Evolutionary conservation across 2,888 invertebrate genomes (phyloP).

Genomic region (Busseola fusca): DNA sequence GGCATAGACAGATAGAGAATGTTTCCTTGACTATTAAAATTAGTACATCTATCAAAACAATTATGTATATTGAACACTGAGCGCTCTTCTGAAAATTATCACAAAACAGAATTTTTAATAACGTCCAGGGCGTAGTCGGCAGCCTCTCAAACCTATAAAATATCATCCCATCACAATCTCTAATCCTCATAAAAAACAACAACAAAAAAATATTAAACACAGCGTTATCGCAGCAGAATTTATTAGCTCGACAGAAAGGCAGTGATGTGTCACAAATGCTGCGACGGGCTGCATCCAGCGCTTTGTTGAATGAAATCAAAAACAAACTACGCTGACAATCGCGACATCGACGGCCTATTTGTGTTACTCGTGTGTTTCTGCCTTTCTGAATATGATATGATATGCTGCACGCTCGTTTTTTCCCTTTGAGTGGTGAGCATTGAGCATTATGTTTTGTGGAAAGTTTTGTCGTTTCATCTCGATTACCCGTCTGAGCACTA

Average conservation of each 20-base stretch:
- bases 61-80: neutral
- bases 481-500: constrained; percentile 10
- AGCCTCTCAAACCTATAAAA: neutral
- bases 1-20: neutral
- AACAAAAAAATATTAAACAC: constrained; percentile 44
- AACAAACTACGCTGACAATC: constrained; percentile 76
- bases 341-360: constrained; percentile 64
- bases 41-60: too few species aligned
- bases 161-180: neutral
- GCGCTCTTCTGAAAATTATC: neutral
- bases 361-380: constrained; percentile 45
- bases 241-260: constrained; percentile 64
- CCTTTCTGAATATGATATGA: constrained; percentile 52
- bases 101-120: neutral
- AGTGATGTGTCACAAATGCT: constrained; percentile 79
- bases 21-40: neutral
- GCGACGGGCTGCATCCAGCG: constrained; percentile 71
- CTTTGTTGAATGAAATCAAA: constrained; percentile 82
- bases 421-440: constrained; percentile 51
- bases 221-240: constrained; percentile 51
- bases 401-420: constrained; percentile 34
- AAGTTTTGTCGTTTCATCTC: constrained; percentile 36
- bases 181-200: neutral
- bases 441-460: constrained; percentile 36
- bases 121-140: neutral